phyloP scores from a whole-genome alignment of 1,140 invertebrate genomes.

The Pseudomyrmex concolor region DNA sequence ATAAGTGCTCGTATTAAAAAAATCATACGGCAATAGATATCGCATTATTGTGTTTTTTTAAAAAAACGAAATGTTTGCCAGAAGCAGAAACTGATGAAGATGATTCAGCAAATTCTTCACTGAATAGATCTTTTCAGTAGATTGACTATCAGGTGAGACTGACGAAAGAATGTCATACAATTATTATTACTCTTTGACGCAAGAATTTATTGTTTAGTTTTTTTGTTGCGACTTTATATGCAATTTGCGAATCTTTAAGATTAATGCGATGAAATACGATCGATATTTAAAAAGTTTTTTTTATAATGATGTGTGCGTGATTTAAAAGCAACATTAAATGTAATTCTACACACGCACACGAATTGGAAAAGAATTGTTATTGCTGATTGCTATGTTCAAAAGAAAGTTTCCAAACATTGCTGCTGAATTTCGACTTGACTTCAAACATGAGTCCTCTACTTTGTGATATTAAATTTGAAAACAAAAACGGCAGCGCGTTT shows the following conservation, averaged over 20 bases:
- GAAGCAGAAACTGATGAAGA: constrained; percentile 17
- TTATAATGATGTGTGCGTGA: not conserved
- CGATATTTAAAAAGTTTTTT: not conserved
- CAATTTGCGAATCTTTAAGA: not conserved
- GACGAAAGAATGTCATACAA: constrained; percentile 40
- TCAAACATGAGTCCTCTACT: not conserved
- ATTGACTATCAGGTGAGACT: constrained; percentile 52
- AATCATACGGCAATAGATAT: not conserved
- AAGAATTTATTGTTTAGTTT: not conserved
- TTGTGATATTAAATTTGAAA: constrained; percentile 7
- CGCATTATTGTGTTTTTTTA: not conserved
- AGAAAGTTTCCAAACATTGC: not conserved
- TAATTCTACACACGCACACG: not conserved
- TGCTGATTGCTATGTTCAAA: not conserved
- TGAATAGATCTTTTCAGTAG: constrained; percentile 47
- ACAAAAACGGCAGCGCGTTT: not conserved
- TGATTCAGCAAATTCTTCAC: constrained; percentile 57
- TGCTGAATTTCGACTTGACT: not conserved
- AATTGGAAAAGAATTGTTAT: not conserved
- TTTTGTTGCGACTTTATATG: not conserved
- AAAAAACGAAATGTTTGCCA: not conserved
- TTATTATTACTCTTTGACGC: constrained; percentile 4
- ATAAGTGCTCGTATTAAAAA: not conserved
- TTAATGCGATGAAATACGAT: not conserved
- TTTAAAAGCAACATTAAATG: not conserved